Base-by-base conservation (phyloP, 1,140 invertebrate genomes). In the Dysdera silvatica region DNA sequence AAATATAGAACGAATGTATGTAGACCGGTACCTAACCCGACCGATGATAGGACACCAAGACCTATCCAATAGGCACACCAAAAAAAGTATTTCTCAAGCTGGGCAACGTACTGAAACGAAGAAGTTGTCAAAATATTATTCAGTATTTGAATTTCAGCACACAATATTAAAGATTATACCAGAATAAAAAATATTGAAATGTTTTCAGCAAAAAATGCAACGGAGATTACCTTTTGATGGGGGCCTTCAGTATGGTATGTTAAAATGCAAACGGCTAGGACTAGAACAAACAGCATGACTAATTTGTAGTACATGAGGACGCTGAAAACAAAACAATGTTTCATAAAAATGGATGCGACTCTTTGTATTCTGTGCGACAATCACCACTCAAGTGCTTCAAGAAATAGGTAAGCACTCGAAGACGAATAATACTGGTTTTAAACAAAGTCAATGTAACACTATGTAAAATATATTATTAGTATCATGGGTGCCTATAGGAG, bases 1-100 rank as follows among this genome's bases (percentile, higher is more conserved):
- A 99, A 78, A 76, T 99, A 99, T 35, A 99, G 80, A 14, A 99
- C 80, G 80, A 99, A 99, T 53, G 96, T 99, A 75, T 99, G 97
- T 26, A 99, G 82, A 6, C 96, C 97, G 0, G 95, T 98, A 14
- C 97, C 97, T 31, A 99, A 80, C 2, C 97, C 96, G 47, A 99
- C 92, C 10, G 94, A 98, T 24, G 95, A 98, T 52, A 98, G 82
- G 20, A 99, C 86, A 32, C 96, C 96, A 48, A 99, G 81, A 12
- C 92, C 87, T 64, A 95, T 80, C 96, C 96, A 99, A 80, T 96
- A 98, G 8, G 84, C 71, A 79, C 85, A 91, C 87, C 91, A 95
- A 32, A 81, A 64, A 24, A 81, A 64, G 63, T 76, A 73, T 70
- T 78, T 81, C 64, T 78, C 74, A 31, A 78, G 62, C 49, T 57